Base-by-base conservation (phyloP, 2,797 vertebrate genomes). In the Malurus leucopterus region DNA sequence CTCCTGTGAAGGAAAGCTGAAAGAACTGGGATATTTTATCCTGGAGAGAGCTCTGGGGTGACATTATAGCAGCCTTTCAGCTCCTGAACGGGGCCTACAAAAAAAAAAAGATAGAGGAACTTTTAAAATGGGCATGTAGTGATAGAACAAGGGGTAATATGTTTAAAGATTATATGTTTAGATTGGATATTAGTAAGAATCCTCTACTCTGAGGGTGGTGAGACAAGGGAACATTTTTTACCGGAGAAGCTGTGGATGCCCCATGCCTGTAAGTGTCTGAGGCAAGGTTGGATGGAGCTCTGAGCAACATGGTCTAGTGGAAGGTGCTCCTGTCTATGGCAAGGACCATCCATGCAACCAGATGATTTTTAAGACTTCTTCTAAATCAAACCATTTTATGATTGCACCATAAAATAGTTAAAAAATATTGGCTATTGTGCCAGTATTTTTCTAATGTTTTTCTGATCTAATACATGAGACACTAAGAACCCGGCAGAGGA, bases 221-320 rank as follows among this genome's bases (percentile, higher is more conserved):
- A 58, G 24, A 30, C 15, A 40, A 12, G 4, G 24, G 29, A 72
- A 46, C 12, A 2, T 3, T 11, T 12, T 72, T 8, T 36, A 13
- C 10, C 15, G 41, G 29, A 46, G 32, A 53, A 65, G 8, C 1
- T 40, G 8, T 4, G 4, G 20, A 40, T 57, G 11, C 2, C 11
- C 11, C 9, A 44, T 10, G 9, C n/a, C 23, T 22, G 30, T 17
- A 32, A 5, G 29, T 34, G 20, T 58, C 22, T 0, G 1, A 51
- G 40, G 12, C 11, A 8, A 38, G 32, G 29, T 6, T 64, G 29
- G 32, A 38, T 44, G 65, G 38, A 64, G 6, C 9, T 58, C 24
- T 78, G 67, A 63, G 24, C 14, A 57, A 18, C 9, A 3, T 21
- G 15, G 9, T 44, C 27, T 13, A 40, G 15, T 19, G 26, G 26